Base-by-base conservation (phyloP, 2,113 vertebrate species). In the Heterotilapia buettikoferi region DNA sequence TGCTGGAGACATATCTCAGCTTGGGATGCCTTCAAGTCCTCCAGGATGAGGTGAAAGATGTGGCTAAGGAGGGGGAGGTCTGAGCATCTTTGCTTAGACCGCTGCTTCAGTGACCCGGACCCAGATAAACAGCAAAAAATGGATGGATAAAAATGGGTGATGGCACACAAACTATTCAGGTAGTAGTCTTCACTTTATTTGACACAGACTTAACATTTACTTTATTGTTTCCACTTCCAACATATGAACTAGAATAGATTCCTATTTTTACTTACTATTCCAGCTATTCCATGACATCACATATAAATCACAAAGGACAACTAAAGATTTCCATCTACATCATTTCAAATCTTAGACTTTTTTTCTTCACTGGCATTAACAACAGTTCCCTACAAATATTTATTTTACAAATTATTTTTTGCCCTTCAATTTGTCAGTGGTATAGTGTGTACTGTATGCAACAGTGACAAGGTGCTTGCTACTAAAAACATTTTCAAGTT, bases 401-500 rank as follows among this genome's bases (percentile, higher is more conserved):
- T 24, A 24, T 68, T 71, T 26, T 33, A 38, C 24, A 71, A 29
- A 53, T 21, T 24, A 50, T 81, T 80, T 59, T 24, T 12, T 31
- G 82, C 81, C 21, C 87, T 90, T 84, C 16, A 53, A 86, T 61
- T 87, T 73, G 87, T 47, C 59, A 52, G 10, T 33, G 52, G 47
- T 11, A 63, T 57, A 54, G 13, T 21, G 9, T 33, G 38, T 52
- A 11, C 24, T 54, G 40, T 21, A 57, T 38, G 78, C 16, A 84
- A 81, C 78, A 73, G 31, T 29, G 53, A 82, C 63, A 91, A 82
- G 61, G 54, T 85, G 43, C 85, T 89, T 56, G 54, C 31, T 61
- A 86, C 83, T 80, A 73, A 89, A 90, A 89, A 80, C 82, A 71
- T 90, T 89, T 87, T 90, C 88, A 86, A 84, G 90, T 82, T 93